phyloP scores from a whole-genome alignment of 1,140 invertebrate genomes.

The Whitmania pigra region DNA sequence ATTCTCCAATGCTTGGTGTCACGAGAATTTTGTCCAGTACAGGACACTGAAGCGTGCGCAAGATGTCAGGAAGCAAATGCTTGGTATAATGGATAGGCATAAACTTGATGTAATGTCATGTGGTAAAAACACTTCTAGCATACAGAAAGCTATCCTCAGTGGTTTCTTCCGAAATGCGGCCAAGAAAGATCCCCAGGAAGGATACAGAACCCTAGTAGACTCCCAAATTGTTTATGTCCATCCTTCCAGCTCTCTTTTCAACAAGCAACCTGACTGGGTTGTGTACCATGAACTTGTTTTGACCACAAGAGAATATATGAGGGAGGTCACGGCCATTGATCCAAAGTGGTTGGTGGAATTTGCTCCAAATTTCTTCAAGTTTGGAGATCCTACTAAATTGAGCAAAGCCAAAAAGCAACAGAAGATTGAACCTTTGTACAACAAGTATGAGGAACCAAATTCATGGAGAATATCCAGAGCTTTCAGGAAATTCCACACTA shows the following conservation, averaged over 20 bases:
- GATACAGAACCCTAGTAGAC: conserved; percentile 91
- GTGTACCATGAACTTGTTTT: conserved; percentile 97
- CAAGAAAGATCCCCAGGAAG: conserved; percentile 98
- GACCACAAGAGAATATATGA: conserved; percentile 99
- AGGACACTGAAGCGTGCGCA: conserved; percentile 89
- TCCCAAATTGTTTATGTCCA: conserved; percentile 98
- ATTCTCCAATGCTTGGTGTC: conserved; percentile 97
- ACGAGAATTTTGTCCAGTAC: conserved; percentile 98
- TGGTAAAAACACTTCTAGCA: conserved; percentile 81
- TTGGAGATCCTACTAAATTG: conserved; percentile 95
- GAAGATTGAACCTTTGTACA: conserved; percentile 89
- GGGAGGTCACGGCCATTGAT: conserved; percentile 95
- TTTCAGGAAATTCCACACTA: conserved; percentile 41
- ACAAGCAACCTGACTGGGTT: conserved; percentile 96
- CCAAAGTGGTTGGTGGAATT: conserved; percentile 99
- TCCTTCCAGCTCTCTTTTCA: conserved; percentile 92
- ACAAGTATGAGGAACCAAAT: conserved; percentile 98
- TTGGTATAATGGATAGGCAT: conserved; percentile 94
- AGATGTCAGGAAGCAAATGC: conserved; percentile 91
- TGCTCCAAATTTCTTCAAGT: conserved; percentile 96
- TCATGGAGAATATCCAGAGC: conserved; percentile 90
- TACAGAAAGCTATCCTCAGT: conserved; percentile 96
- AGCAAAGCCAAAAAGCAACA: conserved; percentile 99
- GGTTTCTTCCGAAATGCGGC: conserved; percentile 98
- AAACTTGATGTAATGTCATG: conserved; percentile 94